A percentile compares a stretch with the other conserved stretches of the same genome.
These are phyloP conservation scores for Enteromius radiatus DNA, from an alignment of 2,797 vertebrate species.

Conservation along the genomic window DNA sequence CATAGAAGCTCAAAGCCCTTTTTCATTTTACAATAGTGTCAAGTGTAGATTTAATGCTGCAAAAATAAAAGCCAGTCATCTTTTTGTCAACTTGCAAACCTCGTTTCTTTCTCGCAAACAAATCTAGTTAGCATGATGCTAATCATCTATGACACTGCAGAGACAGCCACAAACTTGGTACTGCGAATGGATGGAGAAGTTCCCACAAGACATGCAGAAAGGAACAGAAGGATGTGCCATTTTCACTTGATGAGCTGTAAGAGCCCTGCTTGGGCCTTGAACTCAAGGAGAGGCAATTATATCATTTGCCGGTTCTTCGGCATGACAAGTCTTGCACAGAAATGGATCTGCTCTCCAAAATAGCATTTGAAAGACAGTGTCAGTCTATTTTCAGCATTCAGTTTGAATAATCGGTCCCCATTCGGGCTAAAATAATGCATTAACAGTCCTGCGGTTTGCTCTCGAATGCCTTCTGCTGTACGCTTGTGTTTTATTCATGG, in stretches of 20 bases:
- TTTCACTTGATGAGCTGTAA: slow-evolving; percentile 42
- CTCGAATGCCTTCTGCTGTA: slow-evolving; percentile 40
- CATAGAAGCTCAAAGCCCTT: slow-evolving; percentile 6
- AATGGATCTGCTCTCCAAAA: slow-evolving; percentile 43
- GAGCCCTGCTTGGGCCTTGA: slow-evolving; percentile 42
- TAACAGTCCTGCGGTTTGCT: slow-evolving; percentile 38
- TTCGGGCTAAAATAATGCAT: slow-evolving; percentile 39
- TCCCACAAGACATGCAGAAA: slow-evolving; percentile 45
- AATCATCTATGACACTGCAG: slow-evolving; percentile 45
- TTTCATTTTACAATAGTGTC: slow-evolving; percentile 22
- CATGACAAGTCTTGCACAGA: slow-evolving; percentile 42
- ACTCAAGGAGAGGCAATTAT: slow-evolving; percentile 52
- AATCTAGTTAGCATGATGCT: slow-evolving; percentile 39
- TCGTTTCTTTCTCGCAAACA: slow-evolving; percentile 31
- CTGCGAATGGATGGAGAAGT: slow-evolving; percentile 47
- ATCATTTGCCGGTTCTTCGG: slow-evolving; percentile 45
- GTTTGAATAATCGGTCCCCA: slow-evolving; percentile 53
- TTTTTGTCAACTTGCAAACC: slow-evolving; percentile 6
- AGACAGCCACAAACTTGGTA: slow-evolving; percentile 42
- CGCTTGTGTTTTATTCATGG: slow-evolving; percentile 60
- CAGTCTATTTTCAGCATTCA: slow-evolving; percentile 48
- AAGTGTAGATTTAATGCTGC: neutral
- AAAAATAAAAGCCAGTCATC: slow-evolving; percentile 28
- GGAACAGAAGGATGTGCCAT: slow-evolving; percentile 48
- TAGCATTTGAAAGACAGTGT: slow-evolving; percentile 47